Percentiles rank a stretch among this genome's conserved stretches.
Evolutionary conservation across 2,888 invertebrate genomes (phyloP).

Genomic region (Caenorhabditis sp.): DNA sequence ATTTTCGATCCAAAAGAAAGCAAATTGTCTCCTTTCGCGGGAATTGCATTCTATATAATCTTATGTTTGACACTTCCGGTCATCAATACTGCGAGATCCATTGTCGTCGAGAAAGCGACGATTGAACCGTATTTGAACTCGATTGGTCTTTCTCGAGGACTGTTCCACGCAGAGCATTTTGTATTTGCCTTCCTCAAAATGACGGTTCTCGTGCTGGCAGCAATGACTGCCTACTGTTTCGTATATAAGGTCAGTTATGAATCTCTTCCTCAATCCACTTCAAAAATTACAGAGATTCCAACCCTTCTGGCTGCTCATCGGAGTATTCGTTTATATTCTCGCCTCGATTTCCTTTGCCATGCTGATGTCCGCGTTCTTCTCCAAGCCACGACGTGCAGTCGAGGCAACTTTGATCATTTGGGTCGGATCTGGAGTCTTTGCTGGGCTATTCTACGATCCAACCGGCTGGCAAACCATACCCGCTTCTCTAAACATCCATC

Average conservation of each 20-base stretch:
- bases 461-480: slow-evolving; percentile 23
- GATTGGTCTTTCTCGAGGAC: slow-evolving; percentile 16
- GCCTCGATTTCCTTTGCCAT: slow-evolving; percentile 25
- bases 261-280: no score
- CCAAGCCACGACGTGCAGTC: slow-evolving; percentile 29
- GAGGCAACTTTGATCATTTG: slow-evolving; percentile 18
- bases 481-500: slow-evolving; percentile 22
- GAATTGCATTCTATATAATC: no score
- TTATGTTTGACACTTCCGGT: slow-evolving; percentile 31
- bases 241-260: not conserved
- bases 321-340: slow-evolving; percentile 33
- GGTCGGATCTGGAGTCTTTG: not conserved
- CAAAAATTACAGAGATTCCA: slow-evolving; percentile 32
- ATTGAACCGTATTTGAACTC: slow-evolving; percentile 34
- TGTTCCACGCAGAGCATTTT: slow-evolving; percentile 28
- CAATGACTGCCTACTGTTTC: slow-evolving; percentile 2
- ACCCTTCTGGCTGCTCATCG: slow-evolving; percentile 28
- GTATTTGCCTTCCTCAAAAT: slow-evolving; percentile 23
- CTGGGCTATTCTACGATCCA: not conserved
- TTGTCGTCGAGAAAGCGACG: slow-evolving; percentile 24
- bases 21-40: no score
- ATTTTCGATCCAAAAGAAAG: slow-evolving; percentile 1
- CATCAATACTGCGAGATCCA: slow-evolving; percentile 20
- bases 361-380: slow-evolving; percentile 31
- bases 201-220: slow-evolving; percentile 2